phyloP scores from a whole-genome alignment of 2,797 vertebrate species.

The Danio kyathit region DNA sequence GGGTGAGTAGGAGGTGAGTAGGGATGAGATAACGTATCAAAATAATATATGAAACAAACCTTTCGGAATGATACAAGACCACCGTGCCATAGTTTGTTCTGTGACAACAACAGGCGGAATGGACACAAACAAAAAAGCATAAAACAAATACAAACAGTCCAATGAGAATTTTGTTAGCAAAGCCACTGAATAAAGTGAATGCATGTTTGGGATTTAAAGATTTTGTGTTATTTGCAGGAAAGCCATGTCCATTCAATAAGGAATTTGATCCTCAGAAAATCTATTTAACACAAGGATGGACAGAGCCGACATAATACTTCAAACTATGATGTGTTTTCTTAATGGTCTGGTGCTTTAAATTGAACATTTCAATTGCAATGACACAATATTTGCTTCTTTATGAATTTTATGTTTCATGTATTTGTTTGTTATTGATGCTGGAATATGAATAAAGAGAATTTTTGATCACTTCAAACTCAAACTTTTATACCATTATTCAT shows the following conservation, averaged over 20 bases:
- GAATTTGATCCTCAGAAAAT: conserved; percentile 30
- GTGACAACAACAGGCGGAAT: no score
- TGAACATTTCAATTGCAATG: neutral
- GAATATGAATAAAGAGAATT: neutral
- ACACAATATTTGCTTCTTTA: neutral
- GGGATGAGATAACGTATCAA: no score
- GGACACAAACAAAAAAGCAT: no score
- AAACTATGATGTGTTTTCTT: conserved; percentile 12
- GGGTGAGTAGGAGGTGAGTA: no score
- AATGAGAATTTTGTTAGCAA: neutral
- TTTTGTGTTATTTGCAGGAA: conserved; percentile 23
- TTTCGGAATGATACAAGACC: no score
- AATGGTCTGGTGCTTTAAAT: conserved; percentile 12
- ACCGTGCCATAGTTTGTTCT: no score
- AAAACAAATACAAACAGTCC: neutral
- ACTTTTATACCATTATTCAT: neutral
- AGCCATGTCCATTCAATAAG: conserved; percentile 21
- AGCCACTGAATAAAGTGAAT: neutral
- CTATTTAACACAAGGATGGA: neutral
- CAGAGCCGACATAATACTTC: conserved; percentile 4
- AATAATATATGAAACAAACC: no score
- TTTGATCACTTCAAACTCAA: neutral
- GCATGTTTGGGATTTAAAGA: neutral
- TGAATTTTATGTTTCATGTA: no score
- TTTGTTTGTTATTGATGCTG: neutral